These are phyloP conservation scores for Catostomus latipinnis DNA, from an alignment of 2,797 vertebrate genomes.

Conservation along the genomic window DNA sequence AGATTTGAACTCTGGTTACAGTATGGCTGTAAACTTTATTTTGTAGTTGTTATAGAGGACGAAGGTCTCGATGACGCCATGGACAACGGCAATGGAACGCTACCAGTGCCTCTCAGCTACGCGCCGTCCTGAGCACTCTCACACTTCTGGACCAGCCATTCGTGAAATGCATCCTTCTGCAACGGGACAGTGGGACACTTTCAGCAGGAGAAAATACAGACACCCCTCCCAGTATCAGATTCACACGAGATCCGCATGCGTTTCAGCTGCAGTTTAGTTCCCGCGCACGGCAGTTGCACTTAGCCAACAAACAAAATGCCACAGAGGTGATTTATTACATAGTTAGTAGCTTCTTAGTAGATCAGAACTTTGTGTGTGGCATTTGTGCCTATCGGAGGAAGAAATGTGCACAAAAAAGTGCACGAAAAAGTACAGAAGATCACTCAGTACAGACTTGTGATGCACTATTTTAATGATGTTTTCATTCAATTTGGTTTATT, in stretches of 20 bases:
- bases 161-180: conserved; percentile 12
- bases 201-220: conserved; percentile 16
- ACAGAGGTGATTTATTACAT: conserved; percentile 18
- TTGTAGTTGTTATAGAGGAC: conserved; percentile 63
- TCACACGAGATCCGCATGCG: conserved; percentile 47
- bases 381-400: not conserved
- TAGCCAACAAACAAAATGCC: not conserved
- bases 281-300: conserved; percentile 28
- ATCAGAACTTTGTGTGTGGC: conserved; percentile 10
- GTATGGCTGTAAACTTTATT: conserved; percentile 3
- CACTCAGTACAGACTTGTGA: conserved; percentile 2
- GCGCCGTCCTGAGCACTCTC: conserved; percentile 49
- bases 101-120: conserved; percentile 51
- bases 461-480: not conserved
- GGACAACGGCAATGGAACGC: conserved; percentile 55
- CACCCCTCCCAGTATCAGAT: conserved; percentile 32
- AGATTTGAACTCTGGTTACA: not conserved
- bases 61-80: conserved; percentile 62
- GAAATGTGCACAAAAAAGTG: conserved; percentile 16
- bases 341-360: conserved; percentile 15
- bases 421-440: conserved; percentile 3
- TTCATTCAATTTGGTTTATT: not conserved
- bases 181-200: conserved; percentile 22
- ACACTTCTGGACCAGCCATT: conserved; percentile 24
- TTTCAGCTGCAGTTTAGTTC: conserved; percentile 56